phyloP scores from a whole-genome alignment of 1,140 invertebrate species.

The Panulirus ornatus region DNA sequence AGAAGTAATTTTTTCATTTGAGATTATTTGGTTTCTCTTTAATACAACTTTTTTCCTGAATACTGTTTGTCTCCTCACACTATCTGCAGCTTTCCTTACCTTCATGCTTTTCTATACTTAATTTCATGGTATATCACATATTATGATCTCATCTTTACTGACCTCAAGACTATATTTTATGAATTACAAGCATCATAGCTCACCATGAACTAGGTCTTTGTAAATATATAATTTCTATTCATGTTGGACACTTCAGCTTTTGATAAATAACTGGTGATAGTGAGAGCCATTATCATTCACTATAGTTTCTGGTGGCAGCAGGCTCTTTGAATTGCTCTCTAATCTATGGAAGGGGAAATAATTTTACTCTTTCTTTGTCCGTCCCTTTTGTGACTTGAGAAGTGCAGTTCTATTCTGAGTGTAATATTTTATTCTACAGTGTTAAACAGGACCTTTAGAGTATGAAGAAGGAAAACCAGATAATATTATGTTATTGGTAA shows the following conservation, averaged over 20 bases:
- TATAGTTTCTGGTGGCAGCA: neutral
- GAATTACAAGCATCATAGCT: conserved; percentile 37
- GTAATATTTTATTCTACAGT: conserved; percentile 10
- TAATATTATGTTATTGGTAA: neutral
- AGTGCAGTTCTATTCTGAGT: conserved; percentile 33
- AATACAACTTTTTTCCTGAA: neutral
- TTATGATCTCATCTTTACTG: neutral
- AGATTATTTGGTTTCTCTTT: neutral
- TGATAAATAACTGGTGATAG: neutral
- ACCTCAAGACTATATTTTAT: neutral
- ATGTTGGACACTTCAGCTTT: neutral
- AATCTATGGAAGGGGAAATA: conserved; percentile 19
- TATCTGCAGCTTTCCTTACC: neutral
- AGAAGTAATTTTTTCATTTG: neutral
- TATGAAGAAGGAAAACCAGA: neutral
- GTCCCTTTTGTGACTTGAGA: conserved; percentile 46
- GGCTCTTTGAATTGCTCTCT: neutral
- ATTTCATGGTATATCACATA: neutral
- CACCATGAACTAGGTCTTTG: conserved; percentile 18
- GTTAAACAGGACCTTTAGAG: neutral
- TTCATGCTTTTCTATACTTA: neutral
- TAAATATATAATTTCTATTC: conserved; percentile 18
- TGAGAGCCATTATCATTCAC: neutral
- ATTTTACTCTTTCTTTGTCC: conserved; percentile 40
- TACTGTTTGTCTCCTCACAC: neutral